A percentile compares a stretch with the other conserved stretches of the same genome.
Conservation (phyloP, 2,797 vertebrate species). For the Lophius americanus region DNA sequence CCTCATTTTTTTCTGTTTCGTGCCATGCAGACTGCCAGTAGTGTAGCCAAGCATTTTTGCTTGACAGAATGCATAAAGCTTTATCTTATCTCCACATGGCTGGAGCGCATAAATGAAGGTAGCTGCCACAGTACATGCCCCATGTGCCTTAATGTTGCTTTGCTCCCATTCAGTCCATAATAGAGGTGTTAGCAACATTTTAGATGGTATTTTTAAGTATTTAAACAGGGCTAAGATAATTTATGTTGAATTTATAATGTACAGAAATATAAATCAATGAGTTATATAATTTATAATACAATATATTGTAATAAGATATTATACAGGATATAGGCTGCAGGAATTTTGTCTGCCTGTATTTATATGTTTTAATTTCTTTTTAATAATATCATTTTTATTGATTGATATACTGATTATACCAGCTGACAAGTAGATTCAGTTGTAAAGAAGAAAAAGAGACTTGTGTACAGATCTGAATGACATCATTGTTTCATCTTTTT, state of each 20-base stretch:
- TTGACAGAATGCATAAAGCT: conserved; percentile 51
- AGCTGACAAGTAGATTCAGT: too few species aligned
- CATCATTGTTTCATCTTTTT: too few species aligned
- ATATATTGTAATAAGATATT: too few species aligned
- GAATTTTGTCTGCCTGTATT: too few species aligned
- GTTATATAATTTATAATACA: too few species aligned
- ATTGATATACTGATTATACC: too few species aligned
- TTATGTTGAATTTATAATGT: conserved; percentile 3
- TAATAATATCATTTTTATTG: too few species aligned
- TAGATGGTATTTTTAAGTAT: conserved; percentile 25
- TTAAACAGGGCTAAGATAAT: conserved; percentile 29
- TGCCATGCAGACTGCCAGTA: conserved; percentile 29
- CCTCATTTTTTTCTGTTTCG: conserved; percentile 59
- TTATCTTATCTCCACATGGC: conserved; percentile 68
- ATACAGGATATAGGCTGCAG: too few species aligned
- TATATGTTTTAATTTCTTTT: too few species aligned
- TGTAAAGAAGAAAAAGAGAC: too few species aligned
- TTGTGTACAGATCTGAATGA: too few species aligned
- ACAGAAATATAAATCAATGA: conserved; percentile 1
- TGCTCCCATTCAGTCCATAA: conserved; percentile 47
- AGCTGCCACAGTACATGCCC: conserved; percentile 34
- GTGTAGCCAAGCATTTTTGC: conserved; percentile 55
- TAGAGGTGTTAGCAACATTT: conserved; percentile 56
- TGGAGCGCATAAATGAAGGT: conserved; percentile 55
- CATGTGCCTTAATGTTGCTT: conserved; percentile 37